Evolutionary conservation across 1,140 invertebrate species (phyloP).

Genomic region (Drosophila nigromelanica): DNA sequence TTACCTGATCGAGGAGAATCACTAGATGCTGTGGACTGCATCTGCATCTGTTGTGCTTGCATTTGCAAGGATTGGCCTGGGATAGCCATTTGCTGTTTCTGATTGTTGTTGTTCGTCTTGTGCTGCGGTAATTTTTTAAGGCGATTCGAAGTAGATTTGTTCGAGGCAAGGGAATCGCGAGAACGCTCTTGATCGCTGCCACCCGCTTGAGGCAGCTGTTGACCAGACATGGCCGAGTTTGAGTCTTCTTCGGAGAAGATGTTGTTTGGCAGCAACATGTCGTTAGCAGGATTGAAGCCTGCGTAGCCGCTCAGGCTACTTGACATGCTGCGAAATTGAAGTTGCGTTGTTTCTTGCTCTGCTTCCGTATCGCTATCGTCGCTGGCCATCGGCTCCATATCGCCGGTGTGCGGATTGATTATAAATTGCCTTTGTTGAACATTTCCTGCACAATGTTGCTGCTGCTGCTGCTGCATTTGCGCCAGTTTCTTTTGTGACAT

Average conservation of each 20-base stretch:
- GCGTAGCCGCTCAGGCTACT: slow-evolving; percentile 67
- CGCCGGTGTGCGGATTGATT: slow-evolving; percentile 94
- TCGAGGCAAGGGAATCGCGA: slow-evolving; percentile 73
- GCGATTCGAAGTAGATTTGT: slow-evolving; percentile 75
- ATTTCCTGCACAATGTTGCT: slow-evolving; percentile 50
- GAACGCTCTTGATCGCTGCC: slow-evolving; percentile 86
- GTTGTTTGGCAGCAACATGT: slow-evolving; percentile 85
- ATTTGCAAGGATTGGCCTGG: slow-evolving; percentile 24
- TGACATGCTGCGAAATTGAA: slow-evolving; percentile 60
- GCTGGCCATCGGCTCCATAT: slow-evolving; percentile 91
- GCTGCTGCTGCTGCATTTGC: slow-evolving; percentile 36
- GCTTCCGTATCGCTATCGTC: slow-evolving; percentile 85
- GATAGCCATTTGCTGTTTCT: slow-evolving; percentile 25
- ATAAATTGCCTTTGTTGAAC: slow-evolving; percentile 89
- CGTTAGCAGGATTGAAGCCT: slow-evolving; percentile 84
- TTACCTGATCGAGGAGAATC: slow-evolving; percentile 61
- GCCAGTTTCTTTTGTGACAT: slow-evolving; percentile 31
- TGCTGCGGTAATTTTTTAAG: slow-evolving; percentile 51
- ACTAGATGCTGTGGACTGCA: slow-evolving; percentile 32
- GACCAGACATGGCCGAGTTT: slow-evolving; percentile 81
- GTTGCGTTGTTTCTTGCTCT: slow-evolving; percentile 72
- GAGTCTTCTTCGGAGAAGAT: slow-evolving; percentile 86
- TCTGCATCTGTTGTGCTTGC: slow-evolving; percentile 63
- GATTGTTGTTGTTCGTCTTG: slow-evolving; percentile 51
- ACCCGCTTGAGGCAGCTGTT: slow-evolving; percentile 54